Conservation (phyloP, 2,113 vertebrate genomes). For the Chamaea fasciata region DNA sequence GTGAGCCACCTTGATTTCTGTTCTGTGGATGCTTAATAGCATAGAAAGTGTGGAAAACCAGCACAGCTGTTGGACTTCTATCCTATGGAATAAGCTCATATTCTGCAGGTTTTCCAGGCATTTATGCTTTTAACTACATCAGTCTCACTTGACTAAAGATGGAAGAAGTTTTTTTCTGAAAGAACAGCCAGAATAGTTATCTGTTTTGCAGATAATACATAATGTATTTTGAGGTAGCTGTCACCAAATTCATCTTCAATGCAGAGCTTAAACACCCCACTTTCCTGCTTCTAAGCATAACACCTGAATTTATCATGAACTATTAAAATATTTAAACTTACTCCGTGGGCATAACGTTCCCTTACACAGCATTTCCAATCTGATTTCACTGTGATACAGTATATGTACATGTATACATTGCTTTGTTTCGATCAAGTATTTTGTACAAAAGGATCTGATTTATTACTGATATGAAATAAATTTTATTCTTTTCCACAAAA, state of each 20-base stretch:
- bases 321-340: background rate
- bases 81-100: background rate
- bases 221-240: background rate
- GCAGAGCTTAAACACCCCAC: background rate
- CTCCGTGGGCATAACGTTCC: background rate
- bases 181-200: background rate
- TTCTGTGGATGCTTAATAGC: background rate
- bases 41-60: background rate
- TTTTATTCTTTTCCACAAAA: background rate
- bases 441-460: background rate
- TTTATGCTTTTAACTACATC: background rate
- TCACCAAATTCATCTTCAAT: background rate
- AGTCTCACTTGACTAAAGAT: background rate
- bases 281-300: background rate
- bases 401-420: background rate
- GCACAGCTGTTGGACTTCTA: background rate
- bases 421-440: background rate
- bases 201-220: background rate
- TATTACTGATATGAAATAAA: background rate
- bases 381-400: background rate
- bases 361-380: background rate
- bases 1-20: fast-evolving
- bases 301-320: background rate
- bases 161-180: background rate
- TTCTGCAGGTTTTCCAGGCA: background rate